These are phyloP conservation scores for Eupeodes luniger DNA, from an alignment of 2,888 invertebrate species.

Conservation along the genomic window DNA sequence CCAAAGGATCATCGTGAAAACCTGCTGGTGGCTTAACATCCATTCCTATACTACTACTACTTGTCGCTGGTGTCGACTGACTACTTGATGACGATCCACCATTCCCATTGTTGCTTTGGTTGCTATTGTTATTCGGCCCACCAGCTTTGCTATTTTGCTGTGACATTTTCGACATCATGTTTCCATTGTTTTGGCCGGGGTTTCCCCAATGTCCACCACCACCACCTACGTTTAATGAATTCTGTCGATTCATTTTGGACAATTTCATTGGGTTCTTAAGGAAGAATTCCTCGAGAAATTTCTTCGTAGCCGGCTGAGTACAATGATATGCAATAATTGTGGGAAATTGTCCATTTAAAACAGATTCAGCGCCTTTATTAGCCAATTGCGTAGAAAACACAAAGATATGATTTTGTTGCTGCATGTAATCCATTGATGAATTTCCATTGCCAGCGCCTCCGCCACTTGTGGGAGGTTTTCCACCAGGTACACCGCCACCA, in stretches of 20 bases:
- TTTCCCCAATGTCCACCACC: slow-evolving; percentile 65
- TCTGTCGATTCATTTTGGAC: slow-evolving; percentile 93
- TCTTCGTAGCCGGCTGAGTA: slow-evolving; percentile 97
- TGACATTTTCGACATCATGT: slow-evolving; percentile 73
- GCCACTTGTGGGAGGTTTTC: slow-evolving; percentile 66
- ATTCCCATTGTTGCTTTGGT: slow-evolving; percentile 85
- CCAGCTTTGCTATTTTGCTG: slow-evolving; percentile 65
- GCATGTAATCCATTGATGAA: slow-evolving; percentile 87
- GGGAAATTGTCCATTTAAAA: slow-evolving; percentile 94
- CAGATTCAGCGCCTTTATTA: slow-evolving; percentile 97
- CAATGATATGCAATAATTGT: slow-evolving; percentile 98
- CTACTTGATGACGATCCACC: slow-evolving; percentile 87
- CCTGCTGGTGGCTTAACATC: slow-evolving; percentile 79
- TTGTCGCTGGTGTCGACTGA: slow-evolving; percentile 79
- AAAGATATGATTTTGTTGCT: slow-evolving; percentile 99
- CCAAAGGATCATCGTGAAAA: slow-evolving; percentile 74
- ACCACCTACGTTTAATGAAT: slow-evolving; percentile 80
- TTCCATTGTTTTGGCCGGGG: slow-evolving; percentile 62
- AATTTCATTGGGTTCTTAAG: slow-evolving; percentile 96
- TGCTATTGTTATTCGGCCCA: slow-evolving; percentile 54
- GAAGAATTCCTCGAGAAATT: slow-evolving; percentile 91
- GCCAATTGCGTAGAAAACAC: slow-evolving; percentile 97
- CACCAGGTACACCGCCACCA: slow-evolving; percentile 67
- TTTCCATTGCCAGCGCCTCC: slow-evolving; percentile 62
- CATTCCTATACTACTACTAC: slow-evolving; percentile 76